A percentile compares a stretch with the other conserved stretches of the same genome.
Conservation (phyloP, 1,140 invertebrate species). For the Augochlora pura region DNA sequence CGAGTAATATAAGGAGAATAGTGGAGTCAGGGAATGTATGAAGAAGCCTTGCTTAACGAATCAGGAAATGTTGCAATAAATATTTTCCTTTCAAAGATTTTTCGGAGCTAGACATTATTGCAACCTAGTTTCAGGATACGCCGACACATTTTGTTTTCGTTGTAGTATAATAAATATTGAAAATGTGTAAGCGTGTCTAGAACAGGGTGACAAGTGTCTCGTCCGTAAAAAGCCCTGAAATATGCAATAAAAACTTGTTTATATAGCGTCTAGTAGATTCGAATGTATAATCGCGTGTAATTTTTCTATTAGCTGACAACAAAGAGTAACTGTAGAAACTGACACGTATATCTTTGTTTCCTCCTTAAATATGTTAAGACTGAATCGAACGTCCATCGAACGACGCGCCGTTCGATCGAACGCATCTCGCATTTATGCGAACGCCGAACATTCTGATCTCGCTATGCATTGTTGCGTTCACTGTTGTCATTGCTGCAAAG, state of each 20-base stretch:
- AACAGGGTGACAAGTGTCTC: neutral
- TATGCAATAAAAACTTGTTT: neutral
- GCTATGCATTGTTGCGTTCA: too few relatives aligned
- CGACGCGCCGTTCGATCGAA: neutral
- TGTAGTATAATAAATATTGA: neutral
- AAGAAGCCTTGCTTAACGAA: neutral
- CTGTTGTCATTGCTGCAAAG: too few relatives aligned
- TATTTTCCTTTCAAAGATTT: neutral
- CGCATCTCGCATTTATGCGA: neutral
- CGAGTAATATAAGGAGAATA: too few relatives aligned
- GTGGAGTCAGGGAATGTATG: too few relatives aligned
- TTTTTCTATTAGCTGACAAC: slow-evolving; percentile 8
- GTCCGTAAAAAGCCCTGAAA: neutral
- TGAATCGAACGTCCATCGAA: slow-evolving; percentile 26
- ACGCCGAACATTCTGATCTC: too few relatives aligned
- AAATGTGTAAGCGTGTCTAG: neutral
- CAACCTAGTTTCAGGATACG: neutral
- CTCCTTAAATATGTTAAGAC: slow-evolving; percentile 43
- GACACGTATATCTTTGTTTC: slow-evolving; percentile 11
- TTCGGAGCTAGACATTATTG: neutral
- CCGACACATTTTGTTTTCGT: neutral
- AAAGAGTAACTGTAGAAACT: slow-evolving; percentile 14
- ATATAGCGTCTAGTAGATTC: neutral
- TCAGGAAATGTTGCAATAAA: neutral
- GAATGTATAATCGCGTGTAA: neutral